phyloP scores from a whole-genome alignment of 2,888 invertebrate species.

The Clusia tigrina region DNA sequence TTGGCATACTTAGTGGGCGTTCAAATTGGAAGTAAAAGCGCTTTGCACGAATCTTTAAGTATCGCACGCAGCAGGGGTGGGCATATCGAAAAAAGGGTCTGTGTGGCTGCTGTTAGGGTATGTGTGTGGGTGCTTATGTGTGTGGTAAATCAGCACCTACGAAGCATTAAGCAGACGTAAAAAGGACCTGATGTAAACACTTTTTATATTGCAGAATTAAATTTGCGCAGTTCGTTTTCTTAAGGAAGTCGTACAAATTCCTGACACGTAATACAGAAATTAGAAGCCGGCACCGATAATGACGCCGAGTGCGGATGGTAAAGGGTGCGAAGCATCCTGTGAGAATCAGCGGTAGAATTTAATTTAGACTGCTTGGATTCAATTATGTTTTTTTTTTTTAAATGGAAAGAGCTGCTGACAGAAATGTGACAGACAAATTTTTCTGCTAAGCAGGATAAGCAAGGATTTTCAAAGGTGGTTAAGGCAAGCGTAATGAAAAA shows the following conservation, averaged over 20 bases:
- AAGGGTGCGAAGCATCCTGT: background rate
- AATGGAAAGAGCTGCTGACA: too few relatives aligned
- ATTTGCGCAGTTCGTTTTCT: slow-evolving; percentile 2
- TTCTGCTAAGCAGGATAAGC: background rate
- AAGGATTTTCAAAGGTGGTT: slow-evolving; percentile 3
- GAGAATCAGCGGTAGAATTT: background rate
- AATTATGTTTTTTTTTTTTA: slow-evolving; percentile 15
- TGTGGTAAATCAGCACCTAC: background rate
- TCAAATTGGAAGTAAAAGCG: too few relatives aligned
- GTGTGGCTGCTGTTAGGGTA: too few relatives aligned
- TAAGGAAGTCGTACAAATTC: slow-evolving; percentile 27
- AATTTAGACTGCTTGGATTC: slow-evolving; percentile 11
- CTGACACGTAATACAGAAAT: slow-evolving; percentile 39
- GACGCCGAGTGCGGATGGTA: too few relatives aligned
- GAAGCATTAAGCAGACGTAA: background rate
- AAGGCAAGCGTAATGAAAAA: background rate
- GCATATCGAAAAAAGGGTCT: too few relatives aligned
- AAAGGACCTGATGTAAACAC: background rate
- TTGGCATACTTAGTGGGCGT: too few relatives aligned
- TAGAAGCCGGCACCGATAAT: slow-evolving; percentile 19
- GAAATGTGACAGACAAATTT: too few relatives aligned
- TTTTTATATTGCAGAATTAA: background rate
- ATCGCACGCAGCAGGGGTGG: too few relatives aligned
- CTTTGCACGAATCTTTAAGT: too few relatives aligned
- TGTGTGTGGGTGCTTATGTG: too few relatives aligned